phyloP scores from a whole-genome alignment of 2,113 vertebrate genomes.

The Epinephelus moara region DNA sequence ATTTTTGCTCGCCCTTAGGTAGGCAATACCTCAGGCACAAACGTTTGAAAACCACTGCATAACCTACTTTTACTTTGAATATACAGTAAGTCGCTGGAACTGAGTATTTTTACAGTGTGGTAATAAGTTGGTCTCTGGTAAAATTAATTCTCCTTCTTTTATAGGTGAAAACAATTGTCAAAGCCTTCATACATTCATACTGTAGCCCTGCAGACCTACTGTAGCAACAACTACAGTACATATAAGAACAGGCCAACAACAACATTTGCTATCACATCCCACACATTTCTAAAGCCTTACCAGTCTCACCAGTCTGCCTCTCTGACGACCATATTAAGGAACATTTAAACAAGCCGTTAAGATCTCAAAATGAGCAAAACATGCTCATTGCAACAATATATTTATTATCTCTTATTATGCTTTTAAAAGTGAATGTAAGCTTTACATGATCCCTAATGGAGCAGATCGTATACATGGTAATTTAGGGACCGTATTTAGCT shows the following conservation, averaged over 20 bases:
- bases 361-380: not conserved
- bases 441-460: not conserved
- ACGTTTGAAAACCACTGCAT: no score
- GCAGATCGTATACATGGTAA: not conserved
- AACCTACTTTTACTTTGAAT: not conserved
- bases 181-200: not conserved
- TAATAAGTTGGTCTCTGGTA: not conserved
- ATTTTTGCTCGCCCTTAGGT: no score
- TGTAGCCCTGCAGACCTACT: slow-evolving; percentile 30
- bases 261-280: slow-evolving; percentile 41
- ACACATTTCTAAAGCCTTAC: slow-evolving; percentile 19
- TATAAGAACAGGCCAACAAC: slow-evolving; percentile 36
- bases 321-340: slow-evolving; percentile 17
- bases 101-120: not conserved
- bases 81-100: not conserved
- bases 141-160: not conserved
- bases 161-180: not conserved
- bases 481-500: not conserved
- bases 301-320: not conserved
- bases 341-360: slow-evolving; percentile 17
- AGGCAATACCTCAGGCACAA: no score
- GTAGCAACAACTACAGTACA: not conserved
- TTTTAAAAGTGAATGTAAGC: not conserved
- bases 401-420: not conserved
- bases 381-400: not conserved